A percentile compares a stretch with the other conserved stretches of the same genome.
Evolutionary conservation across 1,140 invertebrate genomes (phyloP).

Genomic region (Philaenus spumarius): DNA sequence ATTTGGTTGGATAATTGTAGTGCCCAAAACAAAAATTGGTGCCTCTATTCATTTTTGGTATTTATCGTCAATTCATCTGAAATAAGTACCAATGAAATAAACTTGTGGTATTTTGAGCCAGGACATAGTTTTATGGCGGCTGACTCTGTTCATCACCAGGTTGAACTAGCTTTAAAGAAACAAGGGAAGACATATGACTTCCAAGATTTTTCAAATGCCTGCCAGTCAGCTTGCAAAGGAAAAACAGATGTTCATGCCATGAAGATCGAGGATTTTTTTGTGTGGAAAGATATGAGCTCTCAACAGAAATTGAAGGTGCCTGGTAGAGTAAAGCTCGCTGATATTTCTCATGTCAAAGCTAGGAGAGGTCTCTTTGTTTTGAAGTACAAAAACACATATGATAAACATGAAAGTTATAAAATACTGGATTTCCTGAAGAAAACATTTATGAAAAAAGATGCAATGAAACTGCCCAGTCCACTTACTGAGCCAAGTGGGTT

Average conservation of each 20-base stretch:
- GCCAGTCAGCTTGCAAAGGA: background rate
- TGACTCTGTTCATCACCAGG: slow-evolving; percentile 34
- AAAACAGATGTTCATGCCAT: background rate
- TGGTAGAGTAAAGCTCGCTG: background rate
- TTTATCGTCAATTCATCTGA: slow-evolving; percentile 15
- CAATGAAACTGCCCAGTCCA: background rate
- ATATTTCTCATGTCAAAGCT: background rate
- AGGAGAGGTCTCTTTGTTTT: background rate
- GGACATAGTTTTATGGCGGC: slow-evolving; percentile 34
- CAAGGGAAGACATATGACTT: background rate
- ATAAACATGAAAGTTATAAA: background rate
- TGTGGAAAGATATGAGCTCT: background rate
- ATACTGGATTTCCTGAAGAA: background rate
- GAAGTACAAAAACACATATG: background rate
- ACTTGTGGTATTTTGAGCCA: slow-evolving; percentile 29
- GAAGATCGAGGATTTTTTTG: slow-evolving; percentile 7
- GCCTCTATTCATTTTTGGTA: slow-evolving; percentile 9
- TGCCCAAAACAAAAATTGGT: slow-evolving; percentile 25
- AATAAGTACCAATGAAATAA: slow-evolving; percentile 28
- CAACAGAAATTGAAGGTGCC: no score
- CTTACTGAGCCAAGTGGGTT: background rate
- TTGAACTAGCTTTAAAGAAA: slow-evolving; percentile 21
- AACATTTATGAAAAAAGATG: background rate
- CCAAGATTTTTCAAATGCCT: background rate
- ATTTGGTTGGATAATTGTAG: slow-evolving; percentile 30